phyloP scores from a whole-genome alignment of 2,888 invertebrate genomes.

The Oscheius sp. region DNA sequence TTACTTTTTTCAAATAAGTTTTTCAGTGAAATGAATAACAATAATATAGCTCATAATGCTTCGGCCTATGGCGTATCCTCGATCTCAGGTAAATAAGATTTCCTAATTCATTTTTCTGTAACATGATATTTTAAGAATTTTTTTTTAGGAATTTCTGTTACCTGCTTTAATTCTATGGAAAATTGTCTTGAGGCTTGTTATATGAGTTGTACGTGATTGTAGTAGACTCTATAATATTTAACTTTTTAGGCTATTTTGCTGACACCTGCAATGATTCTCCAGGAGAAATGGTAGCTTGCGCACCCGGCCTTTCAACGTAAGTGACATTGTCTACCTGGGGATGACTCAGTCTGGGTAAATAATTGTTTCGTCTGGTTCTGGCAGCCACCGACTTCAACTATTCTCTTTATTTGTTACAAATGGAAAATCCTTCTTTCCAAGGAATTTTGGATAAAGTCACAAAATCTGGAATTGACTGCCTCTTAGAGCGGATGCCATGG shows the following conservation, averaged over 20 bases:
- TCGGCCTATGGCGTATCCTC: no score
- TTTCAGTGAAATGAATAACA: no score
- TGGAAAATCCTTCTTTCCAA: constrained; percentile 42
- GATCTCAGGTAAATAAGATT: no score
- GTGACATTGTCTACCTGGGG: constrained; percentile 24
- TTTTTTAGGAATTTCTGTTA: constrained; percentile 36
- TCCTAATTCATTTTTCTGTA: no score
- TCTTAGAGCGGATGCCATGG: constrained; percentile 38
- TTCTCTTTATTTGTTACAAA: no score
- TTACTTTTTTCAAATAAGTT: no score
- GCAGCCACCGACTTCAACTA: no score
- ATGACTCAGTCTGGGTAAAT: neutral
- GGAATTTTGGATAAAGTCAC: constrained; percentile 37
- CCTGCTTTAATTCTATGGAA: constrained; percentile 47
- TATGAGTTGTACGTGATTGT: no score
- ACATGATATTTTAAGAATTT: neutral
- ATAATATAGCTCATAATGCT: no score
- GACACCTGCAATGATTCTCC: constrained; percentile 53
- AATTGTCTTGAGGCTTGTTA: constrained; percentile 52
- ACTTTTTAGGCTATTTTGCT: constrained; percentile 48
- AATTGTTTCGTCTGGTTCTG: neutral
- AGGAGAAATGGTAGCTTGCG: constrained; percentile 49
- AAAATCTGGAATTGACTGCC: constrained; percentile 45
- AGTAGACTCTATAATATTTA: no score
- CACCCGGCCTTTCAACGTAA: constrained; percentile 50